Conservation (phyloP, 1,140 invertebrate genomes). For the Oryzaephilus surinamensis region DNA sequence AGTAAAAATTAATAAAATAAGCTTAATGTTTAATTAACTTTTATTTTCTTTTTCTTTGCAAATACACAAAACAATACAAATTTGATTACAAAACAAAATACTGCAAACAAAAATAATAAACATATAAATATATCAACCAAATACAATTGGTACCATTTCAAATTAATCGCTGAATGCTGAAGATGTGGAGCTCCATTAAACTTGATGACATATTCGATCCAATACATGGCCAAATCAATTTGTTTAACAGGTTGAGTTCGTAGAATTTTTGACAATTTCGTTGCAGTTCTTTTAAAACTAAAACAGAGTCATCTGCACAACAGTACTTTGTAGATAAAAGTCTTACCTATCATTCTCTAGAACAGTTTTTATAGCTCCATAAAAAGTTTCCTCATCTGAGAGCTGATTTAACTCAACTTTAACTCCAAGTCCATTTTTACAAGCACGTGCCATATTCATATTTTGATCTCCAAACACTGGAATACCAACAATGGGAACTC, state of each 20-base stretch:
- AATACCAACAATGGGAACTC: conserved; percentile 40
- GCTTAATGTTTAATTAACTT: background rate
- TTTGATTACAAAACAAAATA: too few relatives aligned
- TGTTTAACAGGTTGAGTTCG: conserved; percentile 14
- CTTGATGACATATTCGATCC: conserved; percentile 28
- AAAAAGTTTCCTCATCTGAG: conserved; percentile 25
- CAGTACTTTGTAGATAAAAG: background rate
- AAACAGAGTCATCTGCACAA: conserved; percentile 1
- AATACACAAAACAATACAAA: background rate
- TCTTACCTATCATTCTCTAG: conserved; percentile 26
- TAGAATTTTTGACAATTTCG: conserved; percentile 16
- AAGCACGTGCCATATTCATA: conserved; percentile 26
- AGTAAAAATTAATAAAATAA: background rate
- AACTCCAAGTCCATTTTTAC: conserved; percentile 21
- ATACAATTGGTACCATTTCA: conserved; percentile 6
- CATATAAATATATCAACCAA: conserved; percentile 5
- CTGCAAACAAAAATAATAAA: conserved; percentile 1
- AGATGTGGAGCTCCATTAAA: conserved; percentile 14
- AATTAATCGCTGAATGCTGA: background rate
- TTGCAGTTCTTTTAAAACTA: conserved; percentile 28
- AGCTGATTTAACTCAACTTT: conserved; percentile 25
- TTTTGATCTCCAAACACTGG: conserved; percentile 32
- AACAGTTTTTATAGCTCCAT: conserved; percentile 19
- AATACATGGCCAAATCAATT: conserved; percentile 26
- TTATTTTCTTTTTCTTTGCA: background rate